Evolutionary conservation across 2,888 invertebrate genomes (phyloP).

Genomic region (Linnaemya vulpina): DNA sequence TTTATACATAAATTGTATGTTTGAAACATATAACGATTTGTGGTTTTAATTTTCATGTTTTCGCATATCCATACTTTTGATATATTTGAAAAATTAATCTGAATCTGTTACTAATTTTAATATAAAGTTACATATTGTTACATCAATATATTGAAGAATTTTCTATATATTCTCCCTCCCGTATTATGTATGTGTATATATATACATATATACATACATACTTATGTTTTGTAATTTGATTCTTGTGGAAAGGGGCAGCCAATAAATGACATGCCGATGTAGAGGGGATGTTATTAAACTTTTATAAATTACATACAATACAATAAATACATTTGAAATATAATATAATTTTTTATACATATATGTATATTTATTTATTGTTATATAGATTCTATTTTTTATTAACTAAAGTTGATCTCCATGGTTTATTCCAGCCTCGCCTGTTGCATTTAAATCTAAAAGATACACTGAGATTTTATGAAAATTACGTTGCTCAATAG

Average conservation of each 20-base stretch:
- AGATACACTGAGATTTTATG: slow-evolving; percentile 64
- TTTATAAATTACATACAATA: slow-evolving; percentile 42
- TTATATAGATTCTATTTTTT: slow-evolving; percentile 30
- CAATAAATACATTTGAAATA: slow-evolving; percentile 11
- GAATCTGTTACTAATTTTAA: neutral
- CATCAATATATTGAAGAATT: slow-evolving; percentile 29
- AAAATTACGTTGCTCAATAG: slow-evolving; percentile 45
- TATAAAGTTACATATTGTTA: slow-evolving; percentile 27
- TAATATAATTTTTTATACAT: slow-evolving; percentile 15
- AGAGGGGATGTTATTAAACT: slow-evolving; percentile 15
- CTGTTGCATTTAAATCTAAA: slow-evolving; percentile 57
- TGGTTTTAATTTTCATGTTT: neutral
- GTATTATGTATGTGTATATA: too few relatives aligned
- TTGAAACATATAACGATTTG: slow-evolving; percentile 31
- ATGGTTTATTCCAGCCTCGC: slow-evolving; percentile 22
- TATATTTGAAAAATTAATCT: slow-evolving; percentile 12
- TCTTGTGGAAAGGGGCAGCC: neutral
- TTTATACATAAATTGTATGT: slow-evolving; percentile 48
- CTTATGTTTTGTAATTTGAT: neutral
- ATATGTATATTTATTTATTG: slow-evolving; percentile 33
- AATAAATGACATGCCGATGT: neutral
- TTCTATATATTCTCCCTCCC: neutral
- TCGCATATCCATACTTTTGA: neutral
- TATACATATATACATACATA: neutral
- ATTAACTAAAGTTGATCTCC: slow-evolving; percentile 46